A percentile compares a stretch with the other conserved stretches of the same genome.
Conservation (phyloP, 1,140 invertebrate species). For the Leptinotarsa undecemlineata region DNA sequence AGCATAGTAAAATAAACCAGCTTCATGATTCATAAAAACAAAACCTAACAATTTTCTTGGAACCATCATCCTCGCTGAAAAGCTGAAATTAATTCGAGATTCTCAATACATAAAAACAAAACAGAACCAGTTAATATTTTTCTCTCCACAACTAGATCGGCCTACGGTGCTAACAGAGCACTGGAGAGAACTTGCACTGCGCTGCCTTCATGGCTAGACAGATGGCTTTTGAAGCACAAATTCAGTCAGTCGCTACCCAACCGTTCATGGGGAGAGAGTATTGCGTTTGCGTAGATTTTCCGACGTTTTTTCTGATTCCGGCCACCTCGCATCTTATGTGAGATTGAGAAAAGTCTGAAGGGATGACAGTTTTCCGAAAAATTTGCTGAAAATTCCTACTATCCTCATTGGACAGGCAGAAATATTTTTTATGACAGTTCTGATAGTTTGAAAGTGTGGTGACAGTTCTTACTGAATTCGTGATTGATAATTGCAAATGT, state of each 20-base stretch:
- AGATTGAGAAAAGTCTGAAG: neutral
- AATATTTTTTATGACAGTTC: neutral
- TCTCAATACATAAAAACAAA: constrained; percentile 38
- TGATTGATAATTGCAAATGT: constrained; percentile 8
- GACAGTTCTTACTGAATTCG: neutral
- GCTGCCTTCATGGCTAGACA: constrained; percentile 13
- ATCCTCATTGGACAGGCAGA: neutral
- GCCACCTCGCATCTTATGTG: neutral
- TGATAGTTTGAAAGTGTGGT: neutral
- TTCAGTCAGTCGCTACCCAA: constrained; percentile 15
- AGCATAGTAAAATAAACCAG: neutral
- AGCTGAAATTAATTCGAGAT: constrained; percentile 30
- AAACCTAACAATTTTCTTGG: neutral
- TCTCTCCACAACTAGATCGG: constrained; percentile 36
- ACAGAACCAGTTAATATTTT: constrained; percentile 39
- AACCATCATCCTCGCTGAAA: constrained; percentile 1
- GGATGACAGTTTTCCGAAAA: neutral
- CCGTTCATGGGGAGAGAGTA: neutral
- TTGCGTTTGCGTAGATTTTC: constrained; percentile 13
- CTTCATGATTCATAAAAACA: neutral
- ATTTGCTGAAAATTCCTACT: too few species aligned
- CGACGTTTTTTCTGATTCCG: neutral
- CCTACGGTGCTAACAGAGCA: constrained; percentile 24
- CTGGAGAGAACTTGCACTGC: constrained; percentile 9
- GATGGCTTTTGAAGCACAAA: constrained; percentile 17